Conservation (phyloP, 2,888 invertebrate species). For the Scaeva pyrastri region DNA sequence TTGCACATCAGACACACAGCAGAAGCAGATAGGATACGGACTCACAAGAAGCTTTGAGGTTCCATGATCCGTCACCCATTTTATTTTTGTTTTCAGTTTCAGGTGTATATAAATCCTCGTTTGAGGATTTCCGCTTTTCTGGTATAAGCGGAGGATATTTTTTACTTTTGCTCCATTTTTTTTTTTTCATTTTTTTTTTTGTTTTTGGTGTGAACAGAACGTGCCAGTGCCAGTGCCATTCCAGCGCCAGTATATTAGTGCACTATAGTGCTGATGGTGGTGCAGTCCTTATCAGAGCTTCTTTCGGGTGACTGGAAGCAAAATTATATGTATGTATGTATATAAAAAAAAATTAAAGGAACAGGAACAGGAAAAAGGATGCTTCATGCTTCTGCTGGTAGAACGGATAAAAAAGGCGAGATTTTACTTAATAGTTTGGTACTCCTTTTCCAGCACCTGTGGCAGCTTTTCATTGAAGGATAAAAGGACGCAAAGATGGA, state of each 20-base stretch:
- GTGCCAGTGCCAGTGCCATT: conserved; percentile 55
- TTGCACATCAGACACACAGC: neutral
- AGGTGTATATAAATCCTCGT: conserved; percentile 56
- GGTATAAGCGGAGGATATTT: conserved; percentile 24
- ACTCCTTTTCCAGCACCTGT: conserved; percentile 62
- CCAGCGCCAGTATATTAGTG: conserved; percentile 44
- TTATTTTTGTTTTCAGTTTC: conserved; percentile 41
- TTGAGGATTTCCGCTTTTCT: conserved; percentile 37
- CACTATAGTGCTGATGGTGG: conserved; percentile 9
- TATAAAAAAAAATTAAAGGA: conserved; percentile 35
- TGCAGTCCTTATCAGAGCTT: conserved; percentile 55
- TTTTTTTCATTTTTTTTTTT: neutral
- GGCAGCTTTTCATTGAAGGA: conserved; percentile 41
- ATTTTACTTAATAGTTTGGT: conserved; percentile 60
- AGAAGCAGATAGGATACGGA: neutral
- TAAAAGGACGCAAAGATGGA: conserved; percentile 47
- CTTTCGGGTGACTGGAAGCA: conserved; percentile 59
- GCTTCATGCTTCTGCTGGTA: conserved; percentile 48
- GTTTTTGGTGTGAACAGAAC: conserved; percentile 51
- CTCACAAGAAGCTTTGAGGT: conserved; percentile 13
- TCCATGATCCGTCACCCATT: conserved; percentile 55
- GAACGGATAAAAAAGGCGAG: conserved; percentile 27
- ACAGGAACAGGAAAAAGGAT: conserved; percentile 60
- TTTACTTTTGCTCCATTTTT: conserved; percentile 29
- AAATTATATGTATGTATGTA: too few species aligned